Conservation (phyloP, 53 echinoderm and acorn worm genomes). For the Stichopus horrens region DNA sequence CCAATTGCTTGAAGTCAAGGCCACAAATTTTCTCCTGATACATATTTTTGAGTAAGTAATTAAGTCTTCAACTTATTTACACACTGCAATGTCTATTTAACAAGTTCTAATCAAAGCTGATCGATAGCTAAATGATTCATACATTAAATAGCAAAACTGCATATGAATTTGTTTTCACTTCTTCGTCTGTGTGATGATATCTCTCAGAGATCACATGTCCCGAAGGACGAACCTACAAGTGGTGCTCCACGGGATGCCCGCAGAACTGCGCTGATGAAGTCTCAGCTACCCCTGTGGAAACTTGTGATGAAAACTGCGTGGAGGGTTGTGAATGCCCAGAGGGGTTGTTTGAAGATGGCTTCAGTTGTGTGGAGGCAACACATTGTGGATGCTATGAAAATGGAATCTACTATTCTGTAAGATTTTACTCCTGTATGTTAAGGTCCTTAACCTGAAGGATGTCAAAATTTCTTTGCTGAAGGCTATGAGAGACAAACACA, state of each 20-base stretch:
- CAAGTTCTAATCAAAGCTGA: no score
- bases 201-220: conserved; percentile 59
- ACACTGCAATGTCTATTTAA: no score
- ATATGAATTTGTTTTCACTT: not conserved
- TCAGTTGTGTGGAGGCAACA: conserved; percentile 55
- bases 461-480: no score
- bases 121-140: not conserved
- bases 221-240: conserved; percentile 55
- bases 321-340: conserved; percentile 79
- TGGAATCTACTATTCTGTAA: conserved; percentile 85
- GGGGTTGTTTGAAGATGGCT: conserved; percentile 69
- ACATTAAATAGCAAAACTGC: not conserved
- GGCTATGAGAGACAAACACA: no score
- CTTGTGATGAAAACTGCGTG: conserved; percentile 75
- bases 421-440: not conserved
- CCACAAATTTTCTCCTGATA: no score
- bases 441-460: no score
- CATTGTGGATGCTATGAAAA: conserved; percentile 83
- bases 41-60: no score
- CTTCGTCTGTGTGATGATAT: not conserved
- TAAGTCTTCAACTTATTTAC: no score
- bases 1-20: no score
- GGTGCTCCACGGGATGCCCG: conserved; percentile 60
- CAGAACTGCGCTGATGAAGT: conserved; percentile 61
- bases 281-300: conserved; percentile 26